Conservation (phyloP, 2,797 vertebrate species). For the Pogoniulus pusillus region DNA sequence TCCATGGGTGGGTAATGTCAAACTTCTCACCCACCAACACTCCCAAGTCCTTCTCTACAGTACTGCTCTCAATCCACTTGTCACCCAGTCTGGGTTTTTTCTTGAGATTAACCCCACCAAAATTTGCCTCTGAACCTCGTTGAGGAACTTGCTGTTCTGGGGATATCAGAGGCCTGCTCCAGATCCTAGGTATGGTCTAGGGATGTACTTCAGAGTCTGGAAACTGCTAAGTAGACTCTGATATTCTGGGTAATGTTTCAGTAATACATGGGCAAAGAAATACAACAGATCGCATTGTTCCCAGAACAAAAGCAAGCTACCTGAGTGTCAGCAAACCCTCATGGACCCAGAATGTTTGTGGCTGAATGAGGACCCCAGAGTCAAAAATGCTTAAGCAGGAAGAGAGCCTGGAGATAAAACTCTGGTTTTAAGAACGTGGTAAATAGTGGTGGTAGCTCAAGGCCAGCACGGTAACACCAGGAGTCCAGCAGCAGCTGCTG, state of each 20-base stretch:
- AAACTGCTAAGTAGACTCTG: not conserved
- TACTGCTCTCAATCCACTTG: too few species aligned
- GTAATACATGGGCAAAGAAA: not conserved
- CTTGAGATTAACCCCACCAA: too few species aligned
- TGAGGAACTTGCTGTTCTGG: not conserved
- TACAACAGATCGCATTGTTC: fast-evolving
- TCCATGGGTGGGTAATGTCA: too few species aligned
- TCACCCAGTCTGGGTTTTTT: too few species aligned
- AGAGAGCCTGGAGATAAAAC: not conserved
- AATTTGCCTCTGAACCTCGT: not conserved
- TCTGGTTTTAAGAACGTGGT: not conserved
- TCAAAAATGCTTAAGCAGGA: not conserved
- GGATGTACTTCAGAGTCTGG: not conserved
- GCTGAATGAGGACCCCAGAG: not conserved
- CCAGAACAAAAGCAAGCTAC: not conserved
- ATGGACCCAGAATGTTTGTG: not conserved
- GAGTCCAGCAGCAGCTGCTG: not conserved
- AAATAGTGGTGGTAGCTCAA: not conserved
- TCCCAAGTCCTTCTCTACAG: too few species aligned
- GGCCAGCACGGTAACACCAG: fast-evolving
- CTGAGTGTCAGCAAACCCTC: not conserved
- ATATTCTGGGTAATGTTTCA: not conserved
- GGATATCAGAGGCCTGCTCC: not conserved
- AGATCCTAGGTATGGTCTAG: not conserved
- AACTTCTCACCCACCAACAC: too few species aligned